Base-by-base conservation (phyloP, 2,797 vertebrate genomes). In the Holocentrus rufus region DNA sequence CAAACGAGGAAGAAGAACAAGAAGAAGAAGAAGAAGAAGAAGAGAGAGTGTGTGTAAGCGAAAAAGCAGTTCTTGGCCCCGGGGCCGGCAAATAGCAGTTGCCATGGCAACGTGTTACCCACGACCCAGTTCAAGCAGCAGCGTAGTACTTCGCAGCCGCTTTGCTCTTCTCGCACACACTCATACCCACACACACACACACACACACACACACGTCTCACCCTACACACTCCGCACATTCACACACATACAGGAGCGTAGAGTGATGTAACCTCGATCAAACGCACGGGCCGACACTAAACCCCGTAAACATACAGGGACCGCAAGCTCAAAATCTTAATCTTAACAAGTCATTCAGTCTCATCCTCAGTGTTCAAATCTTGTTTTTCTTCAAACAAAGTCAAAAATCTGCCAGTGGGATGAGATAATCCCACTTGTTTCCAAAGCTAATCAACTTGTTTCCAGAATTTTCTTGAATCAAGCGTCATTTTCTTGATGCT, bases 21-120 rank as follows among this genome's bases (percentile, higher is more conserved):
- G 72, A 69, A 69, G 1, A 27, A 70, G 47, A 46, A 30, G 63
- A 68, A 57, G 20, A 42, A 46, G 58, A 54, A 36, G 50, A 53
- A 22, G 27, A 11, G 50, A 74, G 72, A 77, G 72, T 74, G 81
- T 69, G 80, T 55, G 79, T 47, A 79, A 78, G 82, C 34, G 73
- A 83, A 81, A 27, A 82, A 86, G 94, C 92, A 94, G 93, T 90
- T 95, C 88, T 82, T 94, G 94, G 95, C 95, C 95, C 91, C 85
- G 31, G 70, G 39, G 93, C 95, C 90, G 87, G 93, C 64, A 77
- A 95, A 95, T 90, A 93, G 92, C 91, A 88, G 95, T 98, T 96
- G 93, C 95, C 93, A 96, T 97, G 91, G 96, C 93, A 96, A 93
- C 94, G 87, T 90, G 95, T 96, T 97, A 96, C 94, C 95, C 95